Base-by-base conservation (phyloP, 2,797 vertebrate genomes). In the Valencia hispanica region DNA sequence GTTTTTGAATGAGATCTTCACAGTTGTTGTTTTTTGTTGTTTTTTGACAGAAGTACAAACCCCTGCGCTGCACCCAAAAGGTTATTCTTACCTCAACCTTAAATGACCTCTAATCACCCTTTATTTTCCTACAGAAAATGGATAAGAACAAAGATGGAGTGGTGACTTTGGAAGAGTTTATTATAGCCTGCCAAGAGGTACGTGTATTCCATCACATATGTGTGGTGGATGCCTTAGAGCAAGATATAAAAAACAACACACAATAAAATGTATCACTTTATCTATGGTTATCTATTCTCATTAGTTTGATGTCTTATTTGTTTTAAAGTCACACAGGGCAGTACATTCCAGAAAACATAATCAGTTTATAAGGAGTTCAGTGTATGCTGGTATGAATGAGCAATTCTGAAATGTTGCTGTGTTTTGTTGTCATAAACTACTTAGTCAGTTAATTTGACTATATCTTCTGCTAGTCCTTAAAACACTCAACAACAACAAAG, bases 71-170 rank as follows among this genome's bases (percentile, higher is more conserved):
- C 59, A 65, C 20, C 22, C 34, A 65, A 7, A 43, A 43, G 65
- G 8, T 68, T 68, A 68, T 41, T 43, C 39, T 43, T 43, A 7
- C 5, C 25, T 36, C 14, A 78, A 53, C 39, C 47, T 27, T 22
- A 18, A 27, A 66, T 43, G 69, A 65, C 72, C 10, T 12, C 30
- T 34, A 30, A 27, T 14, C 63, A n/a, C 18, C 20, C 17, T 25
- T 3, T 73, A 43, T 79, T 71, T 34, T 48, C 55, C 39, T 27
- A 76, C 93, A 99, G 98, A 99, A 99, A 96, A 99, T 99, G 98
- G 98, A 99, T 91, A 99, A 98, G 95, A 99, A 99, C 95, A 99
- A 98, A 95, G 98, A 99, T 73, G 98, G 98, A 65, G 96, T 99
- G 74, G 97, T 99, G 89, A 99, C 98, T 82, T 90, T 99, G 89